phyloP scores from a whole-genome alignment of 2,113 vertebrate species.

The Corythornis madagascariensis region DNA sequence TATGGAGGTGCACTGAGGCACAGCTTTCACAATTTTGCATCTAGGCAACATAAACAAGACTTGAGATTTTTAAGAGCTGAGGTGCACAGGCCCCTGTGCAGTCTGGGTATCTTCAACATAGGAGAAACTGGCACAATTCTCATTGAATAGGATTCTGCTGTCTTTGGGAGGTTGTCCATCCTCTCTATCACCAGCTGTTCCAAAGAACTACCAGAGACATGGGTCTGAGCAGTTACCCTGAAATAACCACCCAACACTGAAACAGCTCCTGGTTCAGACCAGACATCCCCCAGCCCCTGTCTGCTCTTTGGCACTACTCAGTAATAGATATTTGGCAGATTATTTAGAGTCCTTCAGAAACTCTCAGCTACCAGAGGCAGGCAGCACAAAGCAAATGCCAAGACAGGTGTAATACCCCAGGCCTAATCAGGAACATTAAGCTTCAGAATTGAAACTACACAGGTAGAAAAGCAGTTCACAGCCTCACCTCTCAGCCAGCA shows the following conservation, averaged over 20 bases:
- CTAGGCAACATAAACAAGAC: neutral
- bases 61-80: neutral
- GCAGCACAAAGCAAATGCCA: neutral
- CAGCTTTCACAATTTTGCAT: neutral
- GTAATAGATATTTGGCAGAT: neutral
- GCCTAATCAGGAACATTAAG: rapidly evolving
- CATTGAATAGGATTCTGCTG: neutral
- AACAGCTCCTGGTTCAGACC: neutral
- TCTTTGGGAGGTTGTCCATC: neutral
- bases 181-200: neutral
- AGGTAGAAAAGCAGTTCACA: rapidly evolving
- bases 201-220: neutral
- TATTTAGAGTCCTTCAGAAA: neutral
- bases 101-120: neutral
- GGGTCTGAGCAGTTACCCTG: rapidly evolving
- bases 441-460: neutral
- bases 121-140: neutral
- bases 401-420: rapidly evolving
- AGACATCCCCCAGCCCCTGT: neutral
- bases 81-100: neutral
- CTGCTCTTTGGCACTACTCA: neutral
- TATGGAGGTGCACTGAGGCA: rapidly evolving
- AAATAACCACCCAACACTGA: rapidly evolving
- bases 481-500: neutral
- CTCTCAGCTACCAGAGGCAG: neutral